phyloP scores from a whole-genome alignment of 2,888 invertebrate species.

The Rhagophthalmus giganteus region DNA sequence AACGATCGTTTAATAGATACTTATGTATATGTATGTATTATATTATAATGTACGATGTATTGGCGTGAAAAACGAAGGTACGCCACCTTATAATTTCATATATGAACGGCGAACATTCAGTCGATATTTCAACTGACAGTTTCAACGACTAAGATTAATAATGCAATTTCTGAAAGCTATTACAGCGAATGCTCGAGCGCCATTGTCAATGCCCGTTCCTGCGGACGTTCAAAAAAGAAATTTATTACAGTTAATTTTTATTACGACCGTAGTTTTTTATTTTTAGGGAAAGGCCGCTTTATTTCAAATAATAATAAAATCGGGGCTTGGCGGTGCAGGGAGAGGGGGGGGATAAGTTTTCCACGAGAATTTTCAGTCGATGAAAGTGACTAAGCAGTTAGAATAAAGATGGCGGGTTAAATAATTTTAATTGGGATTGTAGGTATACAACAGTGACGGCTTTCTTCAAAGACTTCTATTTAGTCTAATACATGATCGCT shows the following conservation, averaged over 20 bases:
- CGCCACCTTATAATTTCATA: conserved; percentile 47
- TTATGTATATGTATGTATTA: no score
- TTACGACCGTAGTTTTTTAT: background rate
- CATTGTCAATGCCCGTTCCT: conserved; percentile 45
- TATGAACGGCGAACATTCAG: conserved; percentile 45
- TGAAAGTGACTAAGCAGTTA: conserved; percentile 33
- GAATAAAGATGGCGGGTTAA: conserved; percentile 32
- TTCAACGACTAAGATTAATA: conserved; percentile 51
- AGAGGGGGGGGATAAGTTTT: no score
- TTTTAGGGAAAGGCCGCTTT: no score
- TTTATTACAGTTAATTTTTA: conserved; percentile 1
- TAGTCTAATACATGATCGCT: conserved; percentile 20
- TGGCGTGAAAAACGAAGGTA: conserved; percentile 21
- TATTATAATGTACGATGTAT: conserved; percentile 3
- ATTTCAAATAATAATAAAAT: no score
- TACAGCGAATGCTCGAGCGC: conserved; percentile 46
- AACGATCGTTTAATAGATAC: no score
- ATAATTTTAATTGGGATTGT: conserved; percentile 35
- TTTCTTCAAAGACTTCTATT: conserved; percentile 22
- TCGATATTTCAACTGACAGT: conserved; percentile 52
- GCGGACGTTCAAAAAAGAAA: conserved; percentile 5
- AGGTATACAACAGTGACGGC: conserved; percentile 32
- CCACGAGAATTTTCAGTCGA: no score
- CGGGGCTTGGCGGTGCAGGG: no score
- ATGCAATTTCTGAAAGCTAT: conserved; percentile 52